phyloP scores from a whole-genome alignment of 2,797 vertebrate species.

The Arnoldichthys spilopterus region DNA sequence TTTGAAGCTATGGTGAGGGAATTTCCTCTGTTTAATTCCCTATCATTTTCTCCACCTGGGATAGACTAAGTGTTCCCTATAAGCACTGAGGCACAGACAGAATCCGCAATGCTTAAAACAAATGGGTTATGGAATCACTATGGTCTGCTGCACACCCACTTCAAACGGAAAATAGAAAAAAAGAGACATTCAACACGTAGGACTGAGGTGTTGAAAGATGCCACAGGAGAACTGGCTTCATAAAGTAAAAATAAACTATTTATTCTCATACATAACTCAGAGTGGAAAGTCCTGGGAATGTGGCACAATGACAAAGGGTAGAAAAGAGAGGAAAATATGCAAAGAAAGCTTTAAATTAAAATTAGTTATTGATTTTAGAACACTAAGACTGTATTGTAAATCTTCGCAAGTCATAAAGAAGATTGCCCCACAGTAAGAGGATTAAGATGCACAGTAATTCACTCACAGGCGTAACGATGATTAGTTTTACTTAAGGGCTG shows the following conservation, averaged over 20 bases:
- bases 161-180: conserved; percentile 66
- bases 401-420: conserved; percentile 32
- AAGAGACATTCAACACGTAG: conserved; percentile 61
- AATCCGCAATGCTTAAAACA: conserved; percentile 60
- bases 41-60: conserved; percentile 58
- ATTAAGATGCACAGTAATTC: conserved; percentile 46
- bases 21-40: conserved; percentile 55
- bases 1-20: conserved; percentile 52
- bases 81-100: conserved; percentile 37
- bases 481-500: conserved; percentile 32
- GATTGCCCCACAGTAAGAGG: conserved; percentile 39
- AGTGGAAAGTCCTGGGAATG: conserved; percentile 35
- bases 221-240: conserved; percentile 62
- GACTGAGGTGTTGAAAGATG: conserved; percentile 62
- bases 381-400: conserved; percentile 35
- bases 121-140: conserved; percentile 60
- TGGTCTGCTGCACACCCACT: conserved; percentile 61
- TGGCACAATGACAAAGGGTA: conserved; percentile 2
- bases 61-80: conserved; percentile 46
- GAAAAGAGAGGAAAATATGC: neutral
- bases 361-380: conserved; percentile 46
- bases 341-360: conserved; percentile 31
- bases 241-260: conserved; percentile 66
- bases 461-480: conserved; percentile 39
- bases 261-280: conserved; percentile 57